Base-by-base conservation (phyloP, 1,140 invertebrate genomes). In the Metopolophium dirhodum region DNA sequence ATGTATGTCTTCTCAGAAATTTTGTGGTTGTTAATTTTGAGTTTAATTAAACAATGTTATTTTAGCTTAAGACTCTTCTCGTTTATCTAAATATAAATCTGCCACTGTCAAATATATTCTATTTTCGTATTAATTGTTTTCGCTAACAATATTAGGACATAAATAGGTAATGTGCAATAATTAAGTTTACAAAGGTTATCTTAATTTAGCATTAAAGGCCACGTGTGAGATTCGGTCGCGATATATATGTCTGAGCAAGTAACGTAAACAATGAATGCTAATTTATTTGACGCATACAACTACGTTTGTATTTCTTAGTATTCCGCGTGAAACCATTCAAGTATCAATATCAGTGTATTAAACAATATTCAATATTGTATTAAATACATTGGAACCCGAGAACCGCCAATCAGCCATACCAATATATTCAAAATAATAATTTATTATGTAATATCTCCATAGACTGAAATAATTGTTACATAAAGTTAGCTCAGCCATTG, bases 121-220 rank as follows among this genome's bases (percentile, higher is more conserved):
- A 90, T 90, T 90, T 90, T 90, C 8, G 35, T 57, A 30, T 49
- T 51, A 49, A 51, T 41, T 57, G 51, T 90, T 90, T 90, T 1
- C 9, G 6, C 9, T 61, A 90, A 61, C 54, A 89, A 90, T 90
- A 90, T 90, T 41, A 90, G 54, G 88, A 57, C 88, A 90, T 37
- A 61, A 90, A 90, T 90, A 90, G 11, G 88, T 68, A 61, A 68
- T 90, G 49, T 90, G 35, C 26, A 90, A 90, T 90, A 45, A 90
- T 90, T 90, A 45, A 26, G 54, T 90, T 90, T 68, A 90, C 20
- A 90, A 90, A 61, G 89, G 89, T 68, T 90, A 90, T 90, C 89
- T 90, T 61, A 90, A 90, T 90, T 90, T 90, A 90, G 57, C 26
- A 61, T 68, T 90, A 68, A 68, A 90, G 89, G 89, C 41, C 89